Evolutionary conservation across 2,113 vertebrate genomes (phyloP), one percentile per base, ranked within the genome.

Genomic region (Gasterosteus nipponicus): DNA sequence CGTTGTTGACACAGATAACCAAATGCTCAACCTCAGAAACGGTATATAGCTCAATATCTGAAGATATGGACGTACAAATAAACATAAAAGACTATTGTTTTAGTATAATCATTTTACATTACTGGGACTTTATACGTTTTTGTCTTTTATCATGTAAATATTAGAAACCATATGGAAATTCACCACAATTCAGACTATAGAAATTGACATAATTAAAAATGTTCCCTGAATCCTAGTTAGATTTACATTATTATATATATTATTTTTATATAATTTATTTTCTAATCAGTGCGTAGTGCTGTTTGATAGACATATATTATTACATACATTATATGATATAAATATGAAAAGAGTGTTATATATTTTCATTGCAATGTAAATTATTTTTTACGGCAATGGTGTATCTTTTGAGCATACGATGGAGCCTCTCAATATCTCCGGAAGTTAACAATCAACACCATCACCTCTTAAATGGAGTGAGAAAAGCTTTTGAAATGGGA

Each of bases 21-120:
- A 81, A 81, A 76, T 72, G 61, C n/a, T 67, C 60, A 60, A 54
- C 46, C 19, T n/a, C 22, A 44, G 67, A 42, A 57, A 56, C 39
- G 31, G 39, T 46, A 62, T 38, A 6, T 7, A 56, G 18, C 33
- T 19, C 61, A 60, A 4, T 39, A 35, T 59, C n/a, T 49, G 51
- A 59, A 63, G 7, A 71, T 65, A 22, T 33, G 7, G 1, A 22
- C 7, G 8, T 33, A 47, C 31, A 61, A 31, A 0, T 26, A 54
- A 68, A 49, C n/a, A 53, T 10, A 53, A 0, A 10, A 26, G 39
- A 2, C 38, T 39, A 9, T 61, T 10, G n/a, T 61, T 26, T 63
- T 26, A 29, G 22, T 42, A 63, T 63, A 14, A 5, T 29, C 8
- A 60, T 19, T 69, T 10, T 76, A 61, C 41, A 5, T 3, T 41